Base-by-base conservation (phyloP, 1,140 invertebrate species). In the Drosophila pseudoananassae region DNA sequence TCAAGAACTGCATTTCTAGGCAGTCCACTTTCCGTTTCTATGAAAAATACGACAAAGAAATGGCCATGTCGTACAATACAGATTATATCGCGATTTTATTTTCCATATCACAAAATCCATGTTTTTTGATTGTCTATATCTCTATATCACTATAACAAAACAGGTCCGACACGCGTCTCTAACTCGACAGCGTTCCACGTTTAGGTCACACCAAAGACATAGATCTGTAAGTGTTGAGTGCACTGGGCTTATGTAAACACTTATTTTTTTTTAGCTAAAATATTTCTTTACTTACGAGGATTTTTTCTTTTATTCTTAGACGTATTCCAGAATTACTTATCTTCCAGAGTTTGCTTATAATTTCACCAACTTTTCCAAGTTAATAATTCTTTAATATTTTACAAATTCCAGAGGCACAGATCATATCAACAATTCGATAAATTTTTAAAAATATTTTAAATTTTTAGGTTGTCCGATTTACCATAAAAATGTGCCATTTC, bases 101-200 rank as follows among this genome's bases (percentile, higher is more conserved):
- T 65, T 79, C 57, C 40, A 64, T 59, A 72, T 61, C 66, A 68
- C 49, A 76, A 69, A 68, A 69, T 69, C 66, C 40, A 69, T 69
- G 65, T 69, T 77, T 68, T 76, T 74, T 89, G 63, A 88, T 89
- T 90, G 73, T 84, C 60, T 89, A 90, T 89, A 78, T 81, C 84
- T 36, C 33, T 36, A 36, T 36, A 36, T 36, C 76, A 88, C 60
- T 79, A 84, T 79, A 89, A 88, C 52, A 82, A 80, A 89, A 78
- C 93, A 95, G 94, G 94, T 95, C 92, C 94, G 94, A 92, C 95
- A 95, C 92, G 94, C 94, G 91, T 95, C 95, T 91, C 93, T 95
- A 92, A 95, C 95, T 92, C 94, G 95, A 91, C 94, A 95, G 92
- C 93, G 93, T 91, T 93, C 93, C 74, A 93, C 93, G 83, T 94